Evolutionary conservation across 2,888 invertebrate species (phyloP).

Genomic region (Pocota personata): DNA sequence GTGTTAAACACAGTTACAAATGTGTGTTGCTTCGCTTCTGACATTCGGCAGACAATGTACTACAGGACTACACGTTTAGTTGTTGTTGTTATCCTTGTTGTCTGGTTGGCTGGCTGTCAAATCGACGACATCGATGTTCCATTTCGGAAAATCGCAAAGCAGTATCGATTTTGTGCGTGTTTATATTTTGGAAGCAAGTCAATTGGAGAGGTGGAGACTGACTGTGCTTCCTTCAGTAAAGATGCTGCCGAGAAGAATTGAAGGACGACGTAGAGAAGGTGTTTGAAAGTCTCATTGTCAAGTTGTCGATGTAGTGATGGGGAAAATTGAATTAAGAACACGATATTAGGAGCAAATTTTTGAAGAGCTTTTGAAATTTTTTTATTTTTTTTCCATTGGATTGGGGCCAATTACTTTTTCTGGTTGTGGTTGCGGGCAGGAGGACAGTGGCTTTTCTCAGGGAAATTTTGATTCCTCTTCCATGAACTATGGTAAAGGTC

Average conservation of each 20-base stretch:
- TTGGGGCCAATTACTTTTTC: constrained; percentile 50
- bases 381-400: neutral
- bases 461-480: neutral
- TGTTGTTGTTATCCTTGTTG: constrained; percentile 54
- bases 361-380: constrained; percentile 9
- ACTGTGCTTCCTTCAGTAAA: neutral
- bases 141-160: constrained; percentile 48
- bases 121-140: constrained; percentile 57
- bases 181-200: constrained; percentile 33
- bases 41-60: constrained; percentile 59
- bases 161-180: constrained; percentile 60
- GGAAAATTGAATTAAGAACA: constrained; percentile 64
- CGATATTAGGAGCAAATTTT: constrained; percentile 28
- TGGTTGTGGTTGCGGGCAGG: neutral
- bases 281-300: constrained; percentile 35
- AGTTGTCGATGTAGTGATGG: constrained; percentile 48
- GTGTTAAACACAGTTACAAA: constrained; percentile 69
- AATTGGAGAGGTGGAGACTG: neutral
- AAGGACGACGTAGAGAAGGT: neutral
- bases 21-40: constrained; percentile 52
- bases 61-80: constrained; percentile 21
- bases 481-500: neutral
- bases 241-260: neutral
- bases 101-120: constrained; percentile 61
- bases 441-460: neutral